A percentile compares a stretch with the other conserved stretches of the same genome.
Conservation (phyloP, 2,113 vertebrate genomes). For the Syrmaticus mikado region DNA sequence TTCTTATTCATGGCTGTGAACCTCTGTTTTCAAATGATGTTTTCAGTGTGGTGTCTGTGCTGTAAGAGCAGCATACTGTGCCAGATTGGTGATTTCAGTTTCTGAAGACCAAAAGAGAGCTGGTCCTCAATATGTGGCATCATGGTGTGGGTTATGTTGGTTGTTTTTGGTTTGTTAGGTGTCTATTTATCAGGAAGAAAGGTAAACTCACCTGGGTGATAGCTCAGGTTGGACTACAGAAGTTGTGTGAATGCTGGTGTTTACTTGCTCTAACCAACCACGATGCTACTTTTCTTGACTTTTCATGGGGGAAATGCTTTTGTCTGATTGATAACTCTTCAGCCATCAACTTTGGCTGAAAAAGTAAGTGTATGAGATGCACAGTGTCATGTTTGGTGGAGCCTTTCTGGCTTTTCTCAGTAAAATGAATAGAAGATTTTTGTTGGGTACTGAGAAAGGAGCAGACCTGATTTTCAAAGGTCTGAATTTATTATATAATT, state of each 20-base stretch:
- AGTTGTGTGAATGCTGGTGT: neutral
- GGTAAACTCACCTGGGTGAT: neutral
- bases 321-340: neutral
- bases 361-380: neutral
- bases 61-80: neutral
- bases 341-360: neutral
- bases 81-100: neutral
- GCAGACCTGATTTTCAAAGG: neutral
- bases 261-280: neutral
- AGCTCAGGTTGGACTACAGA: neutral
- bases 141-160: neutral
- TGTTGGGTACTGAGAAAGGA: neutral
- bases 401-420: neutral
- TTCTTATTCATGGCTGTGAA: neutral
- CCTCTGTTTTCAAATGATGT: neutral
- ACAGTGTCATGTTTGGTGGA: neutral
- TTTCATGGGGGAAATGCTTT: neutral
- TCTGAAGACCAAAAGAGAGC: neutral
- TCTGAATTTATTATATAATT: neutral
- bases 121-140: neutral
- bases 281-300: neutral
- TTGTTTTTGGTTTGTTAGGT: neutral
- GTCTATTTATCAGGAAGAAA: neutral
- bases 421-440: neutral
- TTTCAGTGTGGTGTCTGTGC: neutral